phyloP scores from a whole-genome alignment of 1,140 invertebrate genomes.

The Leptonema lineaticorne region DNA sequence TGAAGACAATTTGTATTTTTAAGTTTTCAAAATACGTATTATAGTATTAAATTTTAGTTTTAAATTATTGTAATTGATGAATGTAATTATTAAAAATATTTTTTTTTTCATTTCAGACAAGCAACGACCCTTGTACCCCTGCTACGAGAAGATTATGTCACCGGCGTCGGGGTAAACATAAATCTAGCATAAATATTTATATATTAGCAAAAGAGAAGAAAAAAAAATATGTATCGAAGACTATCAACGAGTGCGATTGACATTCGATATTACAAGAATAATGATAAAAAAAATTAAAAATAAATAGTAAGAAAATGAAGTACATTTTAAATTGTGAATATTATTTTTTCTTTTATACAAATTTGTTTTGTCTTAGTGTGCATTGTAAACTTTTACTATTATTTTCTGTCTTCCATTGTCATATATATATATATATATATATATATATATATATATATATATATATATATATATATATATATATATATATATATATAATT shows the following conservation, averaged over 20 bases:
- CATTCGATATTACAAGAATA: not conserved
- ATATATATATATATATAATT: no score
- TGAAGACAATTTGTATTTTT: no score
- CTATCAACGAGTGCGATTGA: not conserved
- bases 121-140: constrained; percentile 50
- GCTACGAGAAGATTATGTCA: constrained; percentile 53
- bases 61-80: no score
- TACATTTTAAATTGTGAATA: not conserved
- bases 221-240: not conserved
- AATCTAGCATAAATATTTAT: constrained; percentile 50
- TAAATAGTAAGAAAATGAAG: not conserved
- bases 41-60: no score
- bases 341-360: no score
- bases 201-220: not conserved
- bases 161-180: constrained; percentile 54
- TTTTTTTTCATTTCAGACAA: constrained; percentile 54
- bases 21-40: no score
- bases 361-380: no score
- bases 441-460: no score
- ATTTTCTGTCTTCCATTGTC: no score
- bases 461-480: no score
- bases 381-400: no score
- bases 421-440: no score
- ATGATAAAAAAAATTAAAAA: not conserved
- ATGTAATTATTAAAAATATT: not conserved